Evolutionary conservation across 2,888 invertebrate species (phyloP).

Genomic region (Tolmerus cingulatus): DNA sequence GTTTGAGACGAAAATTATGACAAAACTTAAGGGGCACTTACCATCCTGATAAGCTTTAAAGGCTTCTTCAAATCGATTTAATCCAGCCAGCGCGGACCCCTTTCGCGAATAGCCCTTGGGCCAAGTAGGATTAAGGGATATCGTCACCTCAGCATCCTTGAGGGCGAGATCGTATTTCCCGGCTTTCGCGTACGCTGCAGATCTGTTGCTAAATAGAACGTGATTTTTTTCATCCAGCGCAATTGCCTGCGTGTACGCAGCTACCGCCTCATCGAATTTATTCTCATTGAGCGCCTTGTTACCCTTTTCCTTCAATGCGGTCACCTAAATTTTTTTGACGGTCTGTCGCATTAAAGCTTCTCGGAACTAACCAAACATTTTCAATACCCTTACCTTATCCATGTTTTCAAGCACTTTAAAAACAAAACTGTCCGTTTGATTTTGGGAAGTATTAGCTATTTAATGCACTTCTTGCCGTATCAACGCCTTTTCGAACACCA

Average conservation of each 20-base stretch:
- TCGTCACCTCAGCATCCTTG: conserved; percentile 85
- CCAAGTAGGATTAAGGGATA: conserved; percentile 84
- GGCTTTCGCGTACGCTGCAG: conserved; percentile 87
- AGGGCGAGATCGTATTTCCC: conserved; percentile 78
- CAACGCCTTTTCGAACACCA: not conserved
- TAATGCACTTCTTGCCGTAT: not conserved
- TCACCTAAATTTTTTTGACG: conserved; percentile 68
- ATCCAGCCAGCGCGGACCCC: conserved; percentile 82
- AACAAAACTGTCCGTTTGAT: not conserved
- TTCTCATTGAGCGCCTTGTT: conserved; percentile 83
- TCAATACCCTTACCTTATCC: conserved; percentile 16
- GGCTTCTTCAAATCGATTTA: conserved; percentile 79
- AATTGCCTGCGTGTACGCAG: conserved; percentile 83
- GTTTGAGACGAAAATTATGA: not conserved
- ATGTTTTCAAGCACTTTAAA: not conserved
- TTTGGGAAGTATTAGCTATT: not conserved
- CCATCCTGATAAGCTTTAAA: conserved; percentile 77
- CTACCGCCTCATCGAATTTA: conserved; percentile 80
- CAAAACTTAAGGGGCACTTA: conserved; percentile 45
- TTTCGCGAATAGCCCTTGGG: conserved; percentile 89
- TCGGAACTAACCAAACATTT: conserved; percentile 21
- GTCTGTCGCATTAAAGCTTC: not conserved
- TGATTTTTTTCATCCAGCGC: conserved; percentile 81
- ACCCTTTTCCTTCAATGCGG: conserved; percentile 84
- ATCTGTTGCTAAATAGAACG: conserved; percentile 90